phyloP scores from a whole-genome alignment of 2,113 vertebrate species.

The Neofelis nebulosa region DNA sequence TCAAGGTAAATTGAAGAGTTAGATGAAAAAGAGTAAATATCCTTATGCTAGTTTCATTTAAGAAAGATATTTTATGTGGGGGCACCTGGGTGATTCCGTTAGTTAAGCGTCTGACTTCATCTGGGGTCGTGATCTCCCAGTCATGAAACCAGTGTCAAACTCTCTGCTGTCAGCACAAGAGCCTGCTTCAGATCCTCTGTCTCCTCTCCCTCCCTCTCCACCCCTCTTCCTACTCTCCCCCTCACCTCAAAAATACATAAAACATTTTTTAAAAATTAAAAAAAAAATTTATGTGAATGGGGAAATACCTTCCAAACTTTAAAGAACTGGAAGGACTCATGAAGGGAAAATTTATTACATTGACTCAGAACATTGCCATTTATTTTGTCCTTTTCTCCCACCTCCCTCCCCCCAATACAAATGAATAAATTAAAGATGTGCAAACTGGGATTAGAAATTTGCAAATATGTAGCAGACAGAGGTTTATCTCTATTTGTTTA shows the following conservation, averaged over 20 bases:
- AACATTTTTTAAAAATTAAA: no score
- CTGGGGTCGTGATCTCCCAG: no score
- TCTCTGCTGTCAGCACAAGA: no score
- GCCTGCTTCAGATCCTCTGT: no score
- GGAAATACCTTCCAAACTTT: neutral
- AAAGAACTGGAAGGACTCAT: neutral
- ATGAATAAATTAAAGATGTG: neutral
- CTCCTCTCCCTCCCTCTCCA: no score
- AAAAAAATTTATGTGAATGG: neutral
- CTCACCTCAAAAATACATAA: no score
- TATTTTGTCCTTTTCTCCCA: neutral
- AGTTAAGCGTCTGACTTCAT: no score
- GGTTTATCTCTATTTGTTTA: neutral
- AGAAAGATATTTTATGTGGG: neutral
- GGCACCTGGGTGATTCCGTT: no score
- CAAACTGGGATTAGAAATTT: neutral
- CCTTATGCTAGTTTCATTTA: conserved; percentile 6
- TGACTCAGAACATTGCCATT: conserved; percentile 12
- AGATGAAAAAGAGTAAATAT: neutral
- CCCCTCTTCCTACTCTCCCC: no score
- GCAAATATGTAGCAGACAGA: neutral
- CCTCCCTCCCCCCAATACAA: neutral
- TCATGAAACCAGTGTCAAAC: no score
- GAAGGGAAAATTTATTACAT: neutral
- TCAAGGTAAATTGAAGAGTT: neutral